Base-by-base conservation (phyloP, 2,113 vertebrate species). In the Leuciscus idus region DNA sequence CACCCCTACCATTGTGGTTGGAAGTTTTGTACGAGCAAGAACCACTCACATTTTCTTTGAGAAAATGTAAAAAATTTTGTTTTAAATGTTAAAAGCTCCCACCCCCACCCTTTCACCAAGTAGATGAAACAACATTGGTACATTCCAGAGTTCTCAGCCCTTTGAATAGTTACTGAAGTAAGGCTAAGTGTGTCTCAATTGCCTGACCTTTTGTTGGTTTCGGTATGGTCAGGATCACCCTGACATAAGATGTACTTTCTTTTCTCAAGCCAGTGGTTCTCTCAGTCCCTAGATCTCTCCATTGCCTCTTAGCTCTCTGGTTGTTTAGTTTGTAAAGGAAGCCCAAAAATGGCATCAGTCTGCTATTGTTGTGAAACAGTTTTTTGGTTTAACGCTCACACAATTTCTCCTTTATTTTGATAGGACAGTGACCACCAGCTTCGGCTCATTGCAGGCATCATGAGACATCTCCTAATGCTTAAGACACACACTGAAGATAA, bases 341-440 rank as follows among this genome's bases (percentile, higher is more conserved):
- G 39, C 23, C 5, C 11, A 46, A 46, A 73, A 11, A 26, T 48
- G 2, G 23, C 23, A 74, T 74, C 21, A 15, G 39, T 46, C 21
- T 48, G 23, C 70, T 26, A 21, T 23, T 43, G 19, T 72, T 80
- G 33, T 59, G 46, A 62, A 73, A 46, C 52, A 21, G 13, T 10
- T 15, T 33, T 74, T 59, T 46, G 62, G 17, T 70, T 81, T 70
- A 81, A 55, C 26, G 11, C 4, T 52, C 1, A 43, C 26, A 23
- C 0, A 72, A 30, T 61, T 87, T 5, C 74, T 4, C 86, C 48
- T 62, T 89, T 90, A 17, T 74, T 89, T 89, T 81, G 15, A 87
- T 89, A 99, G 97, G 97, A 97, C 86, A 96, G 96, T 64, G 95
- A 96, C 91, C 97, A 97, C 89, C 98, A 99, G 92, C 96, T 97